Percentiles rank a stretch among this genome's conserved stretches.
phyloP scores from a whole-genome alignment of 1,140 invertebrate species.

The Caenorhabditis brenneri region DNA sequence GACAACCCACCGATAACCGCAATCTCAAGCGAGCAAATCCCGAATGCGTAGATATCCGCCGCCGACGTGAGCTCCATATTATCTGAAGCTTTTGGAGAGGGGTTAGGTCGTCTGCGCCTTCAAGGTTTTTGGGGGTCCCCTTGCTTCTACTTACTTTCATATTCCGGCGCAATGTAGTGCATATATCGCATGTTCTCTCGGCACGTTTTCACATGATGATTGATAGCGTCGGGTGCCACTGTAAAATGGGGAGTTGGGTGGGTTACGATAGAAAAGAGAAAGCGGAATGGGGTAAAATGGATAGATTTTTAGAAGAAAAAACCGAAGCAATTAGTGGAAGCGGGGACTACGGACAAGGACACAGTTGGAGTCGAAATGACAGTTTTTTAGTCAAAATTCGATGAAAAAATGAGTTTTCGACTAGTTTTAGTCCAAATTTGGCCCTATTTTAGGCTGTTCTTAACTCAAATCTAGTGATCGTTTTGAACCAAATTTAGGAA shows the following conservation, averaged over 20 bases:
- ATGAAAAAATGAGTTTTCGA: too few species aligned
- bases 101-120: background rate
- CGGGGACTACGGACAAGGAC: too few species aligned
- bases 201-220: conserved; percentile 96
- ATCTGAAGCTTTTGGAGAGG: background rate
- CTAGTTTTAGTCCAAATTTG: too few species aligned
- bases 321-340: too few species aligned
- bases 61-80: conserved; percentile 77
- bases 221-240: conserved; percentile 98
- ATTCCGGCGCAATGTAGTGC: conserved; percentile 97
- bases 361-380: too few species aligned
- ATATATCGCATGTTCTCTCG: conserved; percentile 92
- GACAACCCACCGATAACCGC: conserved; percentile 51
- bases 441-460: too few species aligned
- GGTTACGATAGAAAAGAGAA: background rate
- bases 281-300: background rate
- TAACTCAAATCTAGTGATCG: too few species aligned
- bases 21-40: conserved; percentile 89
- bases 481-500: too few species aligned
- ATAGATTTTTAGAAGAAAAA: background rate
- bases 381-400: too few species aligned
- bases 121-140: background rate
- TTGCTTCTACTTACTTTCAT: conserved; percentile 83
- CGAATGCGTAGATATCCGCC: conserved; percentile 97
- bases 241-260: conserved; percentile 60